Conservation (phyloP, 2,888 invertebrate species). For the Bombyx huttoni region DNA sequence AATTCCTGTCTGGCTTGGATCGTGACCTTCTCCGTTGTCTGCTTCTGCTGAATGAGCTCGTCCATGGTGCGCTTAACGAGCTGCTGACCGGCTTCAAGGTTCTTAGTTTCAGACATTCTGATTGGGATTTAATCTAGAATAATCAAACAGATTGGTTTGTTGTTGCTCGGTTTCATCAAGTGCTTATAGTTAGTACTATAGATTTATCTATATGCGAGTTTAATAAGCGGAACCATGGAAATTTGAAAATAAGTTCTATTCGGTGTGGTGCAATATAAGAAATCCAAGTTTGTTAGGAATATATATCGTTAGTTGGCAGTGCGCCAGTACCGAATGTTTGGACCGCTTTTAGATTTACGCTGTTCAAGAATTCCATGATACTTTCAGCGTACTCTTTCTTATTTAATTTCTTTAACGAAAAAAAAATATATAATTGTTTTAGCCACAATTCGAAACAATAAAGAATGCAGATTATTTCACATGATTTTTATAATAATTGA, state of each 20-base stretch:
- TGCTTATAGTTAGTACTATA: too few relatives aligned
- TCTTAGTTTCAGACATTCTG: constrained; percentile 53
- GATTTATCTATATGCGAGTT: too few relatives aligned
- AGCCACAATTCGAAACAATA: not conserved
- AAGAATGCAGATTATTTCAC: too few relatives aligned
- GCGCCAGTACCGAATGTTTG: constrained; percentile 45
- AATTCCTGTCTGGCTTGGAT: constrained; percentile 67
- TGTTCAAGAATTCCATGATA: constrained; percentile 32
- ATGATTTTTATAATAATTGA: too few relatives aligned
- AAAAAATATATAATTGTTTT: constrained; percentile 2
- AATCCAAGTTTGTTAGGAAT: constrained; percentile 49
- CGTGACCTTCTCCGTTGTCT: constrained; percentile 50
- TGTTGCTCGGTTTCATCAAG: not conserved
- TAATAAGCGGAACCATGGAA: not conserved
- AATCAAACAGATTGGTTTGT: constrained; percentile 10
- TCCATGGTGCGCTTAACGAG: constrained; percentile 65
- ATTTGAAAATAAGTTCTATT: constrained; percentile 18
- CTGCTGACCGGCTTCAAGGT: constrained; percentile 57
- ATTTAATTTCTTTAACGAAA: constrained; percentile 10
- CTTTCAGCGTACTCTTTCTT: constrained; percentile 11
- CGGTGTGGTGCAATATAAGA: constrained; percentile 31
- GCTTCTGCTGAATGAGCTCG: constrained; percentile 48
- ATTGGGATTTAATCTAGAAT: constrained; percentile 24
- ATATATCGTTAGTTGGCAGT: constrained; percentile 44
- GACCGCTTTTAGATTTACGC: constrained; percentile 53